phyloP scores from a whole-genome alignment of 2,888 invertebrate genomes.

The Ferrisia virgata region DNA sequence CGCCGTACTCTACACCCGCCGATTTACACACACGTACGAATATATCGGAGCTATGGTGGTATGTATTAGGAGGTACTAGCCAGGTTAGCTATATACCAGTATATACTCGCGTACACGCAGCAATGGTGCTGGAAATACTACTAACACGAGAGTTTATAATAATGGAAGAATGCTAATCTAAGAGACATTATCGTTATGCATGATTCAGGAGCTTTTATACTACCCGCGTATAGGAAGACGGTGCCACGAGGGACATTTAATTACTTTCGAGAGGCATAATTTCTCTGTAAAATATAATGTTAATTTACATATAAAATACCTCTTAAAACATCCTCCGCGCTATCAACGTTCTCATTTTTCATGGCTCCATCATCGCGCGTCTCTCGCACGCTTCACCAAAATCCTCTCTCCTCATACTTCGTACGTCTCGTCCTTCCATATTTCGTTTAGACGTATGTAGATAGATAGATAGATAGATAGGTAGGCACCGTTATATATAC shows the following conservation, averaged over 20 bases:
- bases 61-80: too few relatives aligned
- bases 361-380: constrained; percentile 5
- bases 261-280: constrained; percentile 45
- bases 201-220: constrained; percentile 38
- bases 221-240: neutral
- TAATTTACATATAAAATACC: constrained; percentile 46
- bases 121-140: neutral
- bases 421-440: neutral
- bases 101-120: neutral
- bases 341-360: constrained; percentile 43
- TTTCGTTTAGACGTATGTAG: too few relatives aligned
- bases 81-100: too few relatives aligned
- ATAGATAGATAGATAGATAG: too few relatives aligned
- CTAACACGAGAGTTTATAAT: constrained; percentile 36
- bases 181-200: constrained; percentile 43
- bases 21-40: neutral
- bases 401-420: neutral
- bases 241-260: constrained; percentile 40
- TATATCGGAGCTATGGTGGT: too few relatives aligned
- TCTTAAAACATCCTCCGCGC: constrained; percentile 42
- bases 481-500: too few relatives aligned
- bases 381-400: constrained; percentile 7
- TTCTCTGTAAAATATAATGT: constrained; percentile 41
- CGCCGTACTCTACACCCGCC: too few relatives aligned
- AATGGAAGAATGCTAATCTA: constrained; percentile 34